Conservation (phyloP, 2,888 invertebrate genomes). For the Perithous albicinctus region DNA sequence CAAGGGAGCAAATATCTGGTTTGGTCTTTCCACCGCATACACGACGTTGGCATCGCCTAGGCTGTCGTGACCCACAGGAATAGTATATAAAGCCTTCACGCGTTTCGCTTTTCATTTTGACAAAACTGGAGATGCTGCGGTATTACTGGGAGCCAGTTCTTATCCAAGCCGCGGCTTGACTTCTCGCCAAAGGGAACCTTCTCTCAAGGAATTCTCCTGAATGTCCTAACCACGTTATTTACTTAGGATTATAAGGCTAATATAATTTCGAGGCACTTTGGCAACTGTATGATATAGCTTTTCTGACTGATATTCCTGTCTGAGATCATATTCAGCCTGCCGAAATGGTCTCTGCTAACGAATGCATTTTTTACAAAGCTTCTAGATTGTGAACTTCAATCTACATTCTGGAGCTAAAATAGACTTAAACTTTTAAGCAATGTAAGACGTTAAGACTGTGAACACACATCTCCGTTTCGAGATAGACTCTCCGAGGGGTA, state of each 20-base stretch:
- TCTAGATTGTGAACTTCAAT: neutral
- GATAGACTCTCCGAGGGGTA: constrained; percentile 39
- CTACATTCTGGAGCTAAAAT: neutral
- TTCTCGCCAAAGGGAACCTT: constrained; percentile 13
- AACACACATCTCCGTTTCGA: constrained; percentile 33
- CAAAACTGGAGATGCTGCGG: constrained; percentile 44
- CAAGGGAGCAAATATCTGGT: constrained; percentile 77
- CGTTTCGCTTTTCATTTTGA: constrained; percentile 38
- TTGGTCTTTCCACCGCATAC: constrained; percentile 52
- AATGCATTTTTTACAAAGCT: neutral
- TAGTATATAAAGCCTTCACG: constrained; percentile 44
- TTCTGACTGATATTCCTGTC: neutral
- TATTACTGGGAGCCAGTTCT: constrained; percentile 39
- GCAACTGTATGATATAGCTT: constrained; percentile 56
- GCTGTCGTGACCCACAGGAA: constrained; percentile 52
- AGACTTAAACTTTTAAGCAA: no score
- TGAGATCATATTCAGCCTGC: neutral
- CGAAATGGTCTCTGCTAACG: neutral
- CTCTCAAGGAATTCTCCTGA: constrained; percentile 3
- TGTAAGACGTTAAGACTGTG: constrained; percentile 17
- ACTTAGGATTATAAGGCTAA: constrained; percentile 68
- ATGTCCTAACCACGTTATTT: constrained; percentile 56
- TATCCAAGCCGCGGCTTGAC: constrained; percentile 33
- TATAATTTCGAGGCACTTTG: constrained; percentile 64
- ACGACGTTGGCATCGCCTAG: constrained; percentile 21